A percentile compares a stretch with the other conserved stretches of the same genome.
These are phyloP conservation scores for Thunnus maccoyii DNA, from an alignment of 2,113 vertebrate genomes.

Conservation along the genomic window DNA sequence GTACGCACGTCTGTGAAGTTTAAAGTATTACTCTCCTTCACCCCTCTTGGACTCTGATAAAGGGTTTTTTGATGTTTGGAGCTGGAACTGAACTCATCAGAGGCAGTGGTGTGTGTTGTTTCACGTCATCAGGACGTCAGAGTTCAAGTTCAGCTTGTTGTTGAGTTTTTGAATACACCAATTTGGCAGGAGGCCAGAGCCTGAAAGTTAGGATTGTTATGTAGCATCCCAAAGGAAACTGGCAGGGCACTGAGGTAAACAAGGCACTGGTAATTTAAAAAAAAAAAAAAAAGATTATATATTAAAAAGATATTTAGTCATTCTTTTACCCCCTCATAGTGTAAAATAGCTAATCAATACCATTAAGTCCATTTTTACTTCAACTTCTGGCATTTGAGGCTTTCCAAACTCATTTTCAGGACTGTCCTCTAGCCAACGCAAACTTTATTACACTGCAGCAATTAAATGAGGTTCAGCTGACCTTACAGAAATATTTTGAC, in stretches of 20 bases:
- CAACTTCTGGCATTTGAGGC: neutral
- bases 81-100: neutral
- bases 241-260: neutral
- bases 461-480: neutral
- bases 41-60: neutral
- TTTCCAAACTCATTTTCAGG: neutral
- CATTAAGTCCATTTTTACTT: neutral
- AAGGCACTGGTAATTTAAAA: neutral
- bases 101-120: neutral
- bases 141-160: constrained; percentile 43
- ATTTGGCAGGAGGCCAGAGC: neutral
- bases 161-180: neutral
- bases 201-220: neutral
- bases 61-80: neutral
- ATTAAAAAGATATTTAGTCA: neutral
- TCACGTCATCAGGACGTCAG: constrained; percentile 43
- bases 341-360: neutral
- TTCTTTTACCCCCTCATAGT: neutral
- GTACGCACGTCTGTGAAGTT: neutral
- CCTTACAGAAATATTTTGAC: too few relatives aligned
- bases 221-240: neutral
- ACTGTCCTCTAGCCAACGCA: neutral
- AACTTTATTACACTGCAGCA: neutral
- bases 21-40: neutral
- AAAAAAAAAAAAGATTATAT: neutral